A percentile compares a stretch with the other conserved stretches of the same genome.
These are phyloP conservation scores for Eidolon dupreanum DNA, from an alignment of 2,797 vertebrate species.

Conservation along the genomic window DNA sequence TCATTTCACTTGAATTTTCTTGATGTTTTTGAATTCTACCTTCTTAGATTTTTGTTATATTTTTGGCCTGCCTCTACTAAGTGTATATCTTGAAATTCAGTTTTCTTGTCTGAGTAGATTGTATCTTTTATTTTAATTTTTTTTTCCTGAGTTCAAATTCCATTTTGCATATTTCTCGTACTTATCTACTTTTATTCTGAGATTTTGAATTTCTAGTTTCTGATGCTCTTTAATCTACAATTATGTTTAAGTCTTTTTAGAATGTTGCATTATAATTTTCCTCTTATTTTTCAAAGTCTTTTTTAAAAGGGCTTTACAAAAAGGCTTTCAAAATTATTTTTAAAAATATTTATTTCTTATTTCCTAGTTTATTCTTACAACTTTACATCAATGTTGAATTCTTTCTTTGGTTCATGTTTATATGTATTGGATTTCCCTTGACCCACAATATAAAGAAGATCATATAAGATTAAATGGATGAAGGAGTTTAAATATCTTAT, in stretches of 20 bases:
- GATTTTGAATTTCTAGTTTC: conserved; percentile 26
- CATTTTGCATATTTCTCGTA: background rate
- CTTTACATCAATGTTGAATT: background rate
- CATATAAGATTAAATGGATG: background rate
- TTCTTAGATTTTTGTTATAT: background rate
- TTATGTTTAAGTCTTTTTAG: background rate
- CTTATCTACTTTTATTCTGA: background rate
- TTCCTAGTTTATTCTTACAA: background rate
- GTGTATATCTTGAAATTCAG: background rate
- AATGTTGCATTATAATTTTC: background rate
- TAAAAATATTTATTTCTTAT: background rate
- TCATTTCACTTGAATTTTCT: background rate
- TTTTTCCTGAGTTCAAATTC: background rate
- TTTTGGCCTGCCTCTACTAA: background rate
- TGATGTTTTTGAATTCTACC: background rate
- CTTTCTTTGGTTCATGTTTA: background rate
- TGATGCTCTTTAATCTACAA: background rate
- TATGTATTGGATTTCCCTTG: background rate
- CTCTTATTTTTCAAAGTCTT: background rate
- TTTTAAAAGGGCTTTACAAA: background rate
- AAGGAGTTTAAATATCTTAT: background rate
- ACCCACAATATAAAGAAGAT: background rate
- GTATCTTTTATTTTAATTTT: conserved; percentile 13
- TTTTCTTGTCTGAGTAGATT: background rate
- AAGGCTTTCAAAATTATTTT: background rate